Base-by-base conservation (phyloP, 2,888 invertebrate genomes). In the Thelaira solivaga region DNA sequence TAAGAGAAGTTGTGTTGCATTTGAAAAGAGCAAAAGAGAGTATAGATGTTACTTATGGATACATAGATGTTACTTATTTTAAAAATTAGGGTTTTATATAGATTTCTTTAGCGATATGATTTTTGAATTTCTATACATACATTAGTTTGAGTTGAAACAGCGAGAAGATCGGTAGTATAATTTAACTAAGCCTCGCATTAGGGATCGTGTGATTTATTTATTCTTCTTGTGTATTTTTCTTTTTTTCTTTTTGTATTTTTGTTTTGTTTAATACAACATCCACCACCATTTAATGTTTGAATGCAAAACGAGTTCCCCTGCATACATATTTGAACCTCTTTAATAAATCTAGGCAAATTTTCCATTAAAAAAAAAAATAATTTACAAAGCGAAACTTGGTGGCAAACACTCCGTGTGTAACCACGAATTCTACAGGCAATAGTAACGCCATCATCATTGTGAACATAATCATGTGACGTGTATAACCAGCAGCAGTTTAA, bases 81-180 rank as follows among this genome's bases (percentile, higher is more conserved):
- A 18, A 53, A 74, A 78, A 69, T 59, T 57, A 57, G 34, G 67
- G 69, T 69, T 76, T 47, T 45, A 45, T 64, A 47, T 64, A 36
- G 41, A 39, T 77, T 72, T 62, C 65, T 77, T 67, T 18, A 43
- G 24, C 29, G 61, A 36, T 43, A 49, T 72, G 64, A 67, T 80
- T 69, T 59, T 22, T 0, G 65, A 65, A 78, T 47, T 59, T 65
- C 36, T 55, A n/a, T 20, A 74, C n/a, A n/a, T n/a, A n/a, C 80
- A 78, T 69, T 81, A 83, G 86, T 85, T 84, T 82, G 84, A 84
- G 84, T 86, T 85, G 81, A 84, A 85, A 84, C 85, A 83, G 85
- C 86, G 85, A 82, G 83, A 83, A 82, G 85, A 83, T 84, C 85
- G 85, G 86, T 84, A 82, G 85, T 82, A 82, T 53, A n/a, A 13